Evolutionary conservation across 2,113 vertebrate genomes (phyloP), one percentile per base, ranked within the genome.

Genomic region (Colossoma macropomum): DNA sequence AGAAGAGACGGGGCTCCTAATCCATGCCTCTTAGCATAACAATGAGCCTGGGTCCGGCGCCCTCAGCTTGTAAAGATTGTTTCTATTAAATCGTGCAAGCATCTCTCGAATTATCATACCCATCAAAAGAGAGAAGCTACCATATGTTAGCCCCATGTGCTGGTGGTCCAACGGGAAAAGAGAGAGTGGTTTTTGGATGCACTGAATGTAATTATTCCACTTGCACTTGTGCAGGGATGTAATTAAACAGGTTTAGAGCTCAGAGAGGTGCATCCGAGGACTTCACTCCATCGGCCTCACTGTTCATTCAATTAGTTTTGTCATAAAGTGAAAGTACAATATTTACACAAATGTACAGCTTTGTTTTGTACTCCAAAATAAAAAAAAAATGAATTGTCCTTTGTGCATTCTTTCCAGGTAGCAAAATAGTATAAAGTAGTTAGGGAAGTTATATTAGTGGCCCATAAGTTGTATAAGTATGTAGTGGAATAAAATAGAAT

Each of bases 1-100:
- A 79, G 66, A 63, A 63, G 32, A 78, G 52, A 73, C 71, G 82
- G 83, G 84, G 82, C 88, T 86, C 78, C 62, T 50, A 86, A 90
- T 90, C 79, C 59, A 78, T 59, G 17, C 75, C 79, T 89, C 83
- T 90, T 90, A 84, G 84, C 87, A 92, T 91, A 87, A 87, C 86
- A 92, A 89, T 86, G 77, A 88, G 81, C 73, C 87, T 52, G 13
- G 45, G 60, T 79, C 78, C 68, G 70, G 65, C 77, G 62, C 75
- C 88, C 68, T 34, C 75, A 21, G 10, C 83, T 86, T 89, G 77
- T 83, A 83, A 85, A 90, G 63, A 82, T 77, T 80, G 63, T 81
- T 91, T 87, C 84, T 75, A 75, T 69, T 82, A 82, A 75, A 72
- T 69, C 87, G 66, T 88, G 66, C 54, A 72, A 13, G 30, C 60